These are phyloP conservation scores for Caenorhabditis sinica DNA, from an alignment of 2,888 invertebrate species.

Conservation along the genomic window DNA sequence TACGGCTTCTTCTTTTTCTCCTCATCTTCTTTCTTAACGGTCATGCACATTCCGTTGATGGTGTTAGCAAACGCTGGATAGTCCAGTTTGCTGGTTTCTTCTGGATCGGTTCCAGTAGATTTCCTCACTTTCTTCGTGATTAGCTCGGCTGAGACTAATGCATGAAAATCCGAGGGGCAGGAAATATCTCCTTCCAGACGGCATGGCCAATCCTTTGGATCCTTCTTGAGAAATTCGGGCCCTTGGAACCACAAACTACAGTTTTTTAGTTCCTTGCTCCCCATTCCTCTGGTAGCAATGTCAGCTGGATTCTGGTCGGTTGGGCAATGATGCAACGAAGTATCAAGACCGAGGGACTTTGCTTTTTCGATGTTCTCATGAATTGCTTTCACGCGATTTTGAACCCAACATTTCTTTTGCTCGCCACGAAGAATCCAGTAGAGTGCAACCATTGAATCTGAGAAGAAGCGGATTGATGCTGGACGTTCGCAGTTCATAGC, in stretches of 20 bases:
- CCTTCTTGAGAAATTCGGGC: background rate
- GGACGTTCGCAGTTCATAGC: background rate
- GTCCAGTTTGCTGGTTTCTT: background rate
- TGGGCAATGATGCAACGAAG: background rate
- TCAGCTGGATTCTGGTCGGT: background rate
- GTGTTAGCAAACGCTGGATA: background rate
- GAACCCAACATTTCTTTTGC: background rate
- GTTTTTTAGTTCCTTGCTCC: background rate
- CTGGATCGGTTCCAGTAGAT: background rate
- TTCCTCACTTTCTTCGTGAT: no score
- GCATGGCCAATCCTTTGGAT: background rate
- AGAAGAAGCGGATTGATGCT: background rate
- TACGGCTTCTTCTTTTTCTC: no score
- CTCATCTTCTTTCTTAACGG: background rate
- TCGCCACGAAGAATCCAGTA: background rate
- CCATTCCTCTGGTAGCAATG: background rate
- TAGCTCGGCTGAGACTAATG: background rate
- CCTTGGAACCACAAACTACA: background rate
- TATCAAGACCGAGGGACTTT: background rate
- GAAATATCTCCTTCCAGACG: background rate
- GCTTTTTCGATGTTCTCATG: background rate
- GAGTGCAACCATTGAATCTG: background rate
- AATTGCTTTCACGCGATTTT: background rate
- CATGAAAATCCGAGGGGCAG: background rate
- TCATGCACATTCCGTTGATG: background rate